Evolutionary conservation across 2,113 vertebrate genomes (phyloP).

Genomic region (Xiphophorus hellerii): DNA sequence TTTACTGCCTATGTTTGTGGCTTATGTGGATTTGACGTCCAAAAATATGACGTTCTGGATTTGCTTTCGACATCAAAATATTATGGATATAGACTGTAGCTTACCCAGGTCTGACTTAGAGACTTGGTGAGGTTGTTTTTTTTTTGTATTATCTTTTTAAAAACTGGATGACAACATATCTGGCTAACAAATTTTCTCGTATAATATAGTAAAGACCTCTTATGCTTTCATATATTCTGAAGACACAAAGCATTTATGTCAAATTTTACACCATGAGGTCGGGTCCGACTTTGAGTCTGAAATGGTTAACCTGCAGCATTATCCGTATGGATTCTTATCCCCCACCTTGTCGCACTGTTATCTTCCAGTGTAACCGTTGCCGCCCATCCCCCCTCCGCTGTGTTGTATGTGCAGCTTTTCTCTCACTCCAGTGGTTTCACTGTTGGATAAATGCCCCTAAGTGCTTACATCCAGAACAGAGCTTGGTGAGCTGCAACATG

Average conservation of each 20-base stretch:
- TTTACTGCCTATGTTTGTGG: no score
- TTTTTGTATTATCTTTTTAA: no score
- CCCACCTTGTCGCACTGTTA: neutral
- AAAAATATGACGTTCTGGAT: neutral
- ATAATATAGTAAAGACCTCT: neutral
- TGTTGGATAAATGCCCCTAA: conserved; percentile 7
- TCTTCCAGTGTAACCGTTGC: conserved; percentile 15
- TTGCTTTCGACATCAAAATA: no score
- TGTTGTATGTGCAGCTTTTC: neutral
- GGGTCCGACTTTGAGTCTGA: neutral
- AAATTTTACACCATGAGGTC: neutral
- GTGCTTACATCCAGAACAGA: conserved; percentile 34
- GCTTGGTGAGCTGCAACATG: conserved; percentile 13
- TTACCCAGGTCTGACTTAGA: no score
- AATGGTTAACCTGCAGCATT: conserved; percentile 10
- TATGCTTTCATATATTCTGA: neutral
- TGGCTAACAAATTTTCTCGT: neutral
- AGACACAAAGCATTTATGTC: neutral
- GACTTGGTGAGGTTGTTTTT: no score
- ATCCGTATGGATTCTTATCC: conserved; percentile 35
- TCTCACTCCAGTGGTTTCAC: conserved; percentile 20
- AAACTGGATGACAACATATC: no score
- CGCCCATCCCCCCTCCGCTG: conserved; percentile 22
- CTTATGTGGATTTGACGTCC: neutral
- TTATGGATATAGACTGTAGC: no score